Conservation (phyloP, 2,797 vertebrate genomes). For the Pempheris klunzingeri region DNA sequence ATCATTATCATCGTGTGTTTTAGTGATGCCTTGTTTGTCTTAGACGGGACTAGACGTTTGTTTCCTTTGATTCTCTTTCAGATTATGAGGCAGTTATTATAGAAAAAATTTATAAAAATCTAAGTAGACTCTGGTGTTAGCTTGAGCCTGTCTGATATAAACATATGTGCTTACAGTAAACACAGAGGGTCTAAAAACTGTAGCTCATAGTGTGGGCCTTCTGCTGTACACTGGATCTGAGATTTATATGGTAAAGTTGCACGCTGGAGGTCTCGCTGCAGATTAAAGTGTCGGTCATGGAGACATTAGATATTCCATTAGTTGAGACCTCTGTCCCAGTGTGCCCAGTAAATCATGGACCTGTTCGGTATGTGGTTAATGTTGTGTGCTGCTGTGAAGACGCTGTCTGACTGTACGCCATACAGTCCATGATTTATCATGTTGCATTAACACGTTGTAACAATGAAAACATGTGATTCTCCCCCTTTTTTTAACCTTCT, state of each 20-base stretch:
- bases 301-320: conserved; percentile 66
- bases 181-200: conserved; percentile 8
- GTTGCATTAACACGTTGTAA: neutral
- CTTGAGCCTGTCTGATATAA: neutral
- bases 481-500: neutral
- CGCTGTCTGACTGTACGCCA: neutral
- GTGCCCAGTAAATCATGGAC: conserved; percentile 49
- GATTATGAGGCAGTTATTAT: neutral
- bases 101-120: neutral
- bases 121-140: neutral
- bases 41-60: neutral
- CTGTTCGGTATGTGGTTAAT: neutral
- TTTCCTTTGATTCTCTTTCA: neutral
- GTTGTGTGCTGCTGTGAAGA: conserved; percentile 8
- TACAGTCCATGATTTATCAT: conserved; percentile 32
- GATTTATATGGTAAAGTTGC: conserved; percentile 56
- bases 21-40: conserved; percentile 13
- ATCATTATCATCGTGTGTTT: conserved; percentile 26
- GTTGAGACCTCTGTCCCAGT: conserved; percentile 44
- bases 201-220: conserved; percentile 39
- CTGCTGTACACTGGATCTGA: conserved; percentile 18
- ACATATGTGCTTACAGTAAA: neutral
- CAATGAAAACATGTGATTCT: neutral
- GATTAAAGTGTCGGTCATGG: conserved; percentile 65
- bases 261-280: conserved; percentile 41